These are phyloP conservation scores for Mustelus asterias DNA, from an alignment of 2,113 vertebrate genomes.

Conservation along the genomic window DNA sequence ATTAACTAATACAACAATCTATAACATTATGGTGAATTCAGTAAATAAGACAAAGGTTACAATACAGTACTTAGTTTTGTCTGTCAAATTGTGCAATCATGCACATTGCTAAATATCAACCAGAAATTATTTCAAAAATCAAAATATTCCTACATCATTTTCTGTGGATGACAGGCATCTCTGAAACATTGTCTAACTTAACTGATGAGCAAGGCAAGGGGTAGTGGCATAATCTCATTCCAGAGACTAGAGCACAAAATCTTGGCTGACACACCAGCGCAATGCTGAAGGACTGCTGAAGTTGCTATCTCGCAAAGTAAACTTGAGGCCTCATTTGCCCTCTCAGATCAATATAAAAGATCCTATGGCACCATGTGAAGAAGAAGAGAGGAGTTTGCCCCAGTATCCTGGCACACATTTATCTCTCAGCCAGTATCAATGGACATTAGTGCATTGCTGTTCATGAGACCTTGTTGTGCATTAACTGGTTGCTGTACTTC, in stretches of 20 bases:
- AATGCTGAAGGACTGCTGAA: neutral
- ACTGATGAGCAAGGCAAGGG: neutral
- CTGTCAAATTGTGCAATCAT: neutral
- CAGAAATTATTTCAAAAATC: neutral
- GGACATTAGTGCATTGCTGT: neutral
- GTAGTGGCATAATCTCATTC: neutral
- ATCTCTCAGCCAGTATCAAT: neutral
- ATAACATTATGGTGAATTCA: neutral
- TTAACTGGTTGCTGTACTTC: neutral
- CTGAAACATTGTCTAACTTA: neutral
- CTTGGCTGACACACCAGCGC: neutral
- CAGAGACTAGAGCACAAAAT: neutral
- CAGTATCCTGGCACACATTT: neutral
- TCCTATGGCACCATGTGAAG: neutral
- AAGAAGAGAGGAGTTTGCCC: neutral
- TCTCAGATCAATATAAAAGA: neutral
- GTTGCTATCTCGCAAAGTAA: neutral
- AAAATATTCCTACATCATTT: neutral
- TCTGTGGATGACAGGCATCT: neutral
- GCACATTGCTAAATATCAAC: neutral
- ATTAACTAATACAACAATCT: neutral
- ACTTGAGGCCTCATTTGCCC: neutral
- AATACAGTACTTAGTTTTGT: neutral
- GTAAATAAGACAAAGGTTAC: neutral
- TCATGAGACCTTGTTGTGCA: neutral